Evolutionary conservation across 2,797 vertebrate genomes (phyloP).

Genomic region (Otolemur crassicaudatus): DNA sequence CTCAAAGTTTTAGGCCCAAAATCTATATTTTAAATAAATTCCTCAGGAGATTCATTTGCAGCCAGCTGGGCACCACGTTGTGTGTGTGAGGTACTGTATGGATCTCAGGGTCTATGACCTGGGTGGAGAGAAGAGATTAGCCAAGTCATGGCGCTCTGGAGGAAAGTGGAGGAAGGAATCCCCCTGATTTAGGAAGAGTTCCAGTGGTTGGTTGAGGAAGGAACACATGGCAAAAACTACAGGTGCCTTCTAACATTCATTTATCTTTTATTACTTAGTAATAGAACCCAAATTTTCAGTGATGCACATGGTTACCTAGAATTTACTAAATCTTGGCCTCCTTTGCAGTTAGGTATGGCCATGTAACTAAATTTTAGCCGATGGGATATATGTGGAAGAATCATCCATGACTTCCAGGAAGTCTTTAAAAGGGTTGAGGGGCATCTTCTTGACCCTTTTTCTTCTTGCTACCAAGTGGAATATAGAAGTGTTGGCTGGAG

Average conservation of each 20-base stretch:
- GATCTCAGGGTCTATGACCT: not conserved
- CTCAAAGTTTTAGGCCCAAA: not conserved
- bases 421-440: not conserved
- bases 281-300: not conserved
- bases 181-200: not conserved
- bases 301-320: not conserved
- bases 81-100: not conserved
- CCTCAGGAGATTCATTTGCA: not conserved
- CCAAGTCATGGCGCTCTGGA: not conserved
- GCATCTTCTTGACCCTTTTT: not conserved
- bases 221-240: not conserved
- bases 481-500: not conserved
- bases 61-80: not conserved
- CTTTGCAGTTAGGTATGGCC: not conserved
- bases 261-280: constrained; percentile 22
- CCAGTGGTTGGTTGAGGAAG: not conserved
- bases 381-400: not conserved
- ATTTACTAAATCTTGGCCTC: not conserved
- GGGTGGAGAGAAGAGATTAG: not conserved
- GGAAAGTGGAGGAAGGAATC: not conserved
- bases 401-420: not conserved
- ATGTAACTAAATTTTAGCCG: not conserved
- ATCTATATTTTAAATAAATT: constrained; percentile 37
- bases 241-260: not conserved
- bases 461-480: not conserved